Evolutionary conservation across 2,888 invertebrate species (phyloP).

Genomic region (Cybosia mesomella): DNA sequence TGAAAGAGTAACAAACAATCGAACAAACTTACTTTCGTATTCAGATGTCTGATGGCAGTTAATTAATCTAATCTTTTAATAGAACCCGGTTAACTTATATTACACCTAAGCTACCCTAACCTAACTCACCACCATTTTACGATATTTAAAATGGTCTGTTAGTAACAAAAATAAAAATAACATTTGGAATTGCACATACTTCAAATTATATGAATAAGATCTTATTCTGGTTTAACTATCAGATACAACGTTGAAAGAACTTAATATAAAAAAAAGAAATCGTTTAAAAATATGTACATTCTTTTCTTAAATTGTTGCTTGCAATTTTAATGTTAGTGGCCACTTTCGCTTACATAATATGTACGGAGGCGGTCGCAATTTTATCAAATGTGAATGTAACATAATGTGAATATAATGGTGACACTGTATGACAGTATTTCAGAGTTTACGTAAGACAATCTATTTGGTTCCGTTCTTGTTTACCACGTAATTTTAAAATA

Average conservation of each 20-base stretch:
- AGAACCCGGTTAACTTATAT: neutral
- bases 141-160: too few species aligned
- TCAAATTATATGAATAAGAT: neutral
- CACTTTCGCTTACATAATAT: constrained; percentile 41
- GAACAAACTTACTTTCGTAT: too few species aligned
- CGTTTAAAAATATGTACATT: constrained; percentile 8
- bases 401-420: constrained; percentile 49
- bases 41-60: too few species aligned
- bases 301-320: constrained; percentile 17
- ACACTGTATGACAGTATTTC: constrained; percentile 38
- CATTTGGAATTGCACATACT: neutral
- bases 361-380: constrained; percentile 32
- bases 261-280: constrained; percentile 15
- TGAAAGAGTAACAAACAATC: too few species aligned
- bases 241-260: constrained; percentile 6
- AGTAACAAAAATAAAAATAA: neutral
- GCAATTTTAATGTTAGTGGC: constrained; percentile 13
- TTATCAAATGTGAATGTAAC: constrained; percentile 32
- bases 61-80: neutral
- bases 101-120: too few species aligned
- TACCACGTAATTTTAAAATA: constrained; percentile 3
- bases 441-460: constrained; percentile 31
- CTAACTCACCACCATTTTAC: too few species aligned
- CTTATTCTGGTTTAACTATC: neutral
- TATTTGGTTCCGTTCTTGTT: constrained; percentile 10